phyloP scores from a whole-genome alignment of 2,113 vertebrate species.

The Triplophysa rosa region DNA sequence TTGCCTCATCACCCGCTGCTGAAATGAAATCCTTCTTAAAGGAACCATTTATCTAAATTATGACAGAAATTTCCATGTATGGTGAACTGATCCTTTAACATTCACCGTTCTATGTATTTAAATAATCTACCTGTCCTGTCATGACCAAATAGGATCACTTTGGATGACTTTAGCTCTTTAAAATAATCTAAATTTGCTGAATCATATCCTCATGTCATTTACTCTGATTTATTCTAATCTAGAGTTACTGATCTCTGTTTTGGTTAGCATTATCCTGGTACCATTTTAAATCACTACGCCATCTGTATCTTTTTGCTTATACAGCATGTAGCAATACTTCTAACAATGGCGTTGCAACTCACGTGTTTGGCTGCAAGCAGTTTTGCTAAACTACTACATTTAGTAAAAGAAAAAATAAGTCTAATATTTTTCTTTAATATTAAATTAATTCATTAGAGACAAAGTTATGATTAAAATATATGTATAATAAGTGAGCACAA shows the following conservation, averaged over 20 bases:
- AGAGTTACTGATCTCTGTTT: conserved; percentile 10
- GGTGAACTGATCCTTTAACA: conserved; percentile 28
- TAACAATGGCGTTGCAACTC: background rate
- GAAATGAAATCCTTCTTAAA: background rate
- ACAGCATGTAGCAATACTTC: background rate
- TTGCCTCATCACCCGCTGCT: background rate
- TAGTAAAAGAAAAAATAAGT: too few relatives aligned
- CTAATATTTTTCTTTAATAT: background rate
- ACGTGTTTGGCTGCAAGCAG: too few relatives aligned
- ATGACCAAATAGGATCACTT: conserved; percentile 47
- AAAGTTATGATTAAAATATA: conserved; percentile 13
- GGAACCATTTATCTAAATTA: too few relatives aligned
- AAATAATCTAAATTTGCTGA: conserved; percentile 46
- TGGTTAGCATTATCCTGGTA: conserved; percentile 10
- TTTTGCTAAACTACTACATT: too few relatives aligned
- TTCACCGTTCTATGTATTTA: conserved; percentile 45
- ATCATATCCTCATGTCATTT: conserved; percentile 42
- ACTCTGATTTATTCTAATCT: conserved; percentile 44
- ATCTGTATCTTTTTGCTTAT: conserved; percentile 3
- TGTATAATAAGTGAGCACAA: conserved; percentile 8
- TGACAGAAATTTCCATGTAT: too few relatives aligned
- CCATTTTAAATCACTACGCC: conserved; percentile 30
- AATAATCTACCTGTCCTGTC: conserved; percentile 40
- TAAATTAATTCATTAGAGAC: background rate
- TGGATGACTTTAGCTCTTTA: conserved; percentile 38